Conservation (phyloP, 2,113 vertebrate genomes). For the Mystacornis crossleyi region DNA sequence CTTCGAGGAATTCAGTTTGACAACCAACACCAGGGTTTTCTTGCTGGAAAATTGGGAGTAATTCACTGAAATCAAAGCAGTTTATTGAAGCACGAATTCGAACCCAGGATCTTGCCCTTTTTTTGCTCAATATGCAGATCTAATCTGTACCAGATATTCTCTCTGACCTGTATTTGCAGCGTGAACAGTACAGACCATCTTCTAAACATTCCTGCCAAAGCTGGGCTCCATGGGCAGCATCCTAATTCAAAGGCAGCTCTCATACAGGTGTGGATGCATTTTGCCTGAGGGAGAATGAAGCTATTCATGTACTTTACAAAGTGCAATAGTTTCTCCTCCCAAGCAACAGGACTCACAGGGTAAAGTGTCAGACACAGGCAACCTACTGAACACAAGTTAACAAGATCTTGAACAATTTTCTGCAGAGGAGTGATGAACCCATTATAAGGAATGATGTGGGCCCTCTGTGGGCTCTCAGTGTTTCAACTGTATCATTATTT, state of each 20-base stretch:
- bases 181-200: background rate
- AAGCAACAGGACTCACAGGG: background rate
- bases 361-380: background rate
- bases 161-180: background rate
- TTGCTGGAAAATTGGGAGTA: background rate
- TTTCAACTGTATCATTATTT: slow-evolving; percentile 55
- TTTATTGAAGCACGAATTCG: background rate
- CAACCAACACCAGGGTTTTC: background rate
- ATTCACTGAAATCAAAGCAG: background rate
- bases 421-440: slow-evolving; percentile 4
- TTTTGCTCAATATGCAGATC: background rate
- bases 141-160: background rate
- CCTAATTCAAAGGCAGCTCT: background rate
- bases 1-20: background rate
- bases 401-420: slow-evolving; percentile 37
- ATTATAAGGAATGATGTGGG: slow-evolving; percentile 13
- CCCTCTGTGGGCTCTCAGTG: slow-evolving; percentile 16
- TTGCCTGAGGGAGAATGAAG: background rate
- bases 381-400: slow-evolving; percentile 36
- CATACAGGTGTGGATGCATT: background rate
- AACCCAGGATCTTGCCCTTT: background rate
- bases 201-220: background rate
- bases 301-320: background rate
- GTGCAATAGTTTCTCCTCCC: background rate
- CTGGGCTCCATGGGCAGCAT: background rate